A percentile compares a stretch with the other conserved stretches of the same genome.
phyloP scores from a whole-genome alignment of 2,888 invertebrate species.

The Tupiocoris notatus region DNA sequence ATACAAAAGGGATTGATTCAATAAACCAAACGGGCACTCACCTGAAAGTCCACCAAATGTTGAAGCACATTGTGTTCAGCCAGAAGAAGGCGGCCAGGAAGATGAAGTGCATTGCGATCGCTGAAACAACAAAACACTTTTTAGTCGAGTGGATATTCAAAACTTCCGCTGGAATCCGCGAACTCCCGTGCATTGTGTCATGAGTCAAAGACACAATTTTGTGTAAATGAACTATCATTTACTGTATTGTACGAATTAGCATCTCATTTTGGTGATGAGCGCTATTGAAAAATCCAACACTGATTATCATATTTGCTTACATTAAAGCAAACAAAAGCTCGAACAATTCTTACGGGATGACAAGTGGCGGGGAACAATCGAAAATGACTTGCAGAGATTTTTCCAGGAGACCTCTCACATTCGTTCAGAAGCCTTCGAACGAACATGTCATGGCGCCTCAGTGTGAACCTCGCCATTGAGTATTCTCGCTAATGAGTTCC shows the following conservation, averaged over 20 bases:
- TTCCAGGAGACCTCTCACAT: too few relatives aligned
- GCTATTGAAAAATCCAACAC: neutral
- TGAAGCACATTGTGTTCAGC: constrained; percentile 93
- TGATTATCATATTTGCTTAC: neutral
- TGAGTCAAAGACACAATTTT: too few relatives aligned
- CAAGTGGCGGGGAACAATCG: neutral
- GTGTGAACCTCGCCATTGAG: neutral
- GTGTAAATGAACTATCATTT: too few relatives aligned
- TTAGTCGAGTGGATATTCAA: neutral
- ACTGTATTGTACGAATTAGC: too few relatives aligned
- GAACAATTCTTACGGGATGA: neutral
- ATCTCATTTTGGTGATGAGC: too few relatives aligned
- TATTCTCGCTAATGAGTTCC: neutral
- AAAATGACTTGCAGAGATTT: neutral
- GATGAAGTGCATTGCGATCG: constrained; percentile 81
- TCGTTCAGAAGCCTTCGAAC: too few relatives aligned
- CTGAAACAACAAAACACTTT: constrained; percentile 59
- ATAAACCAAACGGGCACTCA: too few relatives aligned
- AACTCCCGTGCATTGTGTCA: too few relatives aligned
- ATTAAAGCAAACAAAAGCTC: neutral
- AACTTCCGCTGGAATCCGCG: too few relatives aligned
- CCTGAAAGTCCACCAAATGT: constrained; percentile 93
- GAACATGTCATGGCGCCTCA: too few relatives aligned
- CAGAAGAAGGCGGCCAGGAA: constrained; percentile 89
- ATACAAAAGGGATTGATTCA: too few relatives aligned